phyloP scores from a whole-genome alignment of 2,888 invertebrate species.

The Arenicola marina region DNA sequence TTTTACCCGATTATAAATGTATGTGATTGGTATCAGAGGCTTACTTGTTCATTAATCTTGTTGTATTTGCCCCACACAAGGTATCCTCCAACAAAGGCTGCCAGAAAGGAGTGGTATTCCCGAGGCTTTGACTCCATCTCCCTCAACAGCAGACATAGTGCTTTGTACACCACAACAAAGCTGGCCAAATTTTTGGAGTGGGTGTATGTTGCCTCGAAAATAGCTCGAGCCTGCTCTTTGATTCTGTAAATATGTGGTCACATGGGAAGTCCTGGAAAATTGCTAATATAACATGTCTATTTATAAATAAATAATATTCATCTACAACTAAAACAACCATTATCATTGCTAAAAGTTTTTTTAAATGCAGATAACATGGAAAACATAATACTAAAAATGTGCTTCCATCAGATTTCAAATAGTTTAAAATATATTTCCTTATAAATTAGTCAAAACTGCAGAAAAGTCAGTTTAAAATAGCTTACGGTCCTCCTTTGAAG shows the following conservation, averaged over 20 bases:
- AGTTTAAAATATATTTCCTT: no score
- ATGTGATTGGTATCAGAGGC: neutral
- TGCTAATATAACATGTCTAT: no score
- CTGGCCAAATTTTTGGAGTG: constrained; percentile 62
- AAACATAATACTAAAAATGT: no score
- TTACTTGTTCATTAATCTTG: constrained; percentile 65
- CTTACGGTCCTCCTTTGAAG: constrained; percentile 62
- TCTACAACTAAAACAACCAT: no score
- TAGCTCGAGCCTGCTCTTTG: constrained; percentile 54
- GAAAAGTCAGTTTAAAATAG: no score
- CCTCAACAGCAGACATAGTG: constrained; percentile 46
- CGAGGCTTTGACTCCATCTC: constrained; percentile 42
- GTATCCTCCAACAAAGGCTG: constrained; percentile 62
- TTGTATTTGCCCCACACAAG: constrained; percentile 63
- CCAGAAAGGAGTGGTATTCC: constrained; percentile 57
- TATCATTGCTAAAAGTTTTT: no score
- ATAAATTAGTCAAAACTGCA: no score
- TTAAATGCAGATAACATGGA: no score
- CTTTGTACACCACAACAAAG: constrained; percentile 63
- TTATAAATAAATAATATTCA: no score
- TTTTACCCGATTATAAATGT: neutral
- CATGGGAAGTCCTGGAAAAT: no score
- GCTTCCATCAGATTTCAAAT: no score
- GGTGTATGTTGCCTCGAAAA: constrained; percentile 61
- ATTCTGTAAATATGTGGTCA: constrained; percentile 46